Conservation (phyloP, 2,113 vertebrate genomes). For the Orthonyx spaldingii region DNA sequence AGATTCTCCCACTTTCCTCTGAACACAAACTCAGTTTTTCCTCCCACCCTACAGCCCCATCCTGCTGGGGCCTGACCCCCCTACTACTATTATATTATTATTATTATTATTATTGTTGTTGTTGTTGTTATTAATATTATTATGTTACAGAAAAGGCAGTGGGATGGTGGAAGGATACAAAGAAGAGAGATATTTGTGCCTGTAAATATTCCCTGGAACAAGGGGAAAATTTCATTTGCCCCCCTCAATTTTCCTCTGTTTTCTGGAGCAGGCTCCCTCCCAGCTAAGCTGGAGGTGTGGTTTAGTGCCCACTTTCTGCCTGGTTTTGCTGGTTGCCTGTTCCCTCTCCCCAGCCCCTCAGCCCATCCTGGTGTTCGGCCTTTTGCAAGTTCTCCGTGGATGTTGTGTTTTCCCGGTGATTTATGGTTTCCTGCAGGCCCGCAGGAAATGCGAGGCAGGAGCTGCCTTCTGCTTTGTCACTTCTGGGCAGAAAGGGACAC, state of each 20-base stretch:
- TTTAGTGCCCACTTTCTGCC: neutral
- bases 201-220: neutral
- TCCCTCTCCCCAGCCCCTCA: neutral
- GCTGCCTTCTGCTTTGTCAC: neutral
- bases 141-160: neutral
- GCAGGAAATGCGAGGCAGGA: conserved; percentile 43
- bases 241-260: neutral
- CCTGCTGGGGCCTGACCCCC: neutral
- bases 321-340: neutral
- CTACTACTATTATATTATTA: neutral
- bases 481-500: neutral
- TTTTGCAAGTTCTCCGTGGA: neutral
- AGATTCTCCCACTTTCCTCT: neutral
- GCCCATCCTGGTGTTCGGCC: neutral
- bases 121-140: too few species aligned
- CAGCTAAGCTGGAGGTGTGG: neutral
- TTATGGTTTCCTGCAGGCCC: conserved; percentile 55
- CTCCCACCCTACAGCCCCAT: neutral
- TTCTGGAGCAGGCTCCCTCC: neutral
- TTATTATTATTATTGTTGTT: neutral
- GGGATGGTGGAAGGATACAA: neutral
- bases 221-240: neutral
- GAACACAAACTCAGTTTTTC: neutral
- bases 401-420: conserved; percentile 24
- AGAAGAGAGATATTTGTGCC: too few species aligned